Conservation (phyloP, 2,113 vertebrate species). For the Nothoprocta pentlandii region DNA sequence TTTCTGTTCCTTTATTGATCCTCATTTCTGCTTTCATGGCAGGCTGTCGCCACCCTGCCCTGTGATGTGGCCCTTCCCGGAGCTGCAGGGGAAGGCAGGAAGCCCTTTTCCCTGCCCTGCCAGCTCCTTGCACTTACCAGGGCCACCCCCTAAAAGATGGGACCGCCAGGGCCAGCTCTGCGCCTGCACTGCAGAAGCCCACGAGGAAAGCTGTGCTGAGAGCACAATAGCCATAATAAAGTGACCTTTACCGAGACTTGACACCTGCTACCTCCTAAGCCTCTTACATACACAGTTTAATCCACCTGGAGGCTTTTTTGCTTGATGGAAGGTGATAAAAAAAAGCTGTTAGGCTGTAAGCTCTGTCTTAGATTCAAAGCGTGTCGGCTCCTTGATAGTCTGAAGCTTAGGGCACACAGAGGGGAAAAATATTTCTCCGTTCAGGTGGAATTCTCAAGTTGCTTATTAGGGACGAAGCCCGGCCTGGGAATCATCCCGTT, state of each 20-base stretch:
- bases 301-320: slow-evolving; percentile 79
- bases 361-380: slow-evolving; percentile 76
- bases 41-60: background rate
- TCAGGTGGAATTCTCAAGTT: slow-evolving; percentile 73
- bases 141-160: slow-evolving; percentile 6
- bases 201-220: slow-evolving; percentile 67
- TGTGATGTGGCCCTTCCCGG: background rate
- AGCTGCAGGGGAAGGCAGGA: background rate
- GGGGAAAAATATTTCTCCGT: slow-evolving; percentile 70
- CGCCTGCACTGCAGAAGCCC: slow-evolving; percentile 50
- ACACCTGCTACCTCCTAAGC: slow-evolving; percentile 78
- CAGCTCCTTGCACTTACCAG: background rate
- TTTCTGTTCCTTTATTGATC: slow-evolving; percentile 30
- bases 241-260: slow-evolving; percentile 77
- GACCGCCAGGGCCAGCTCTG: slow-evolving; percentile 8
- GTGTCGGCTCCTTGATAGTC: slow-evolving; percentile 72
- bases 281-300: slow-evolving; percentile 77
- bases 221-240: slow-evolving; percentile 74
- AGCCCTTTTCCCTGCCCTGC: background rate
- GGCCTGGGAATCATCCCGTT: slow-evolving; percentile 71
- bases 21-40: background rate
- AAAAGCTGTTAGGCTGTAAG: slow-evolving; percentile 73
- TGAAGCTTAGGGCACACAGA: slow-evolving; percentile 61
- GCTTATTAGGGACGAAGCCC: slow-evolving; percentile 75
- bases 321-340: slow-evolving; percentile 79